Percentiles rank a stretch among this genome's conserved stretches.
phyloP scores from a whole-genome alignment of 1,140 invertebrate genomes.

The Tetramorium simillimum region DNA sequence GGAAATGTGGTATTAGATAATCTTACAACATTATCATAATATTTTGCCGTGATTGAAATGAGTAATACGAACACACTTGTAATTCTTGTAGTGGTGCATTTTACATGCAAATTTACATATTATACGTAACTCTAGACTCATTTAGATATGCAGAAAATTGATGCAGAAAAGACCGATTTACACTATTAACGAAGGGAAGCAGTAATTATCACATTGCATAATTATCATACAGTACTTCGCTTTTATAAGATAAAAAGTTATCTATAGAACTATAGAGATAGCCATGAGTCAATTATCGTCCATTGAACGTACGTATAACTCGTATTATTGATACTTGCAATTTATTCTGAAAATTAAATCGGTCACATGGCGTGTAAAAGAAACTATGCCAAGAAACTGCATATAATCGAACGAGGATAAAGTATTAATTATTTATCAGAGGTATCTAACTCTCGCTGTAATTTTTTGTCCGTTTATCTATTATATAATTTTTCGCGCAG shows the following conservation, averaged over 20 bases:
- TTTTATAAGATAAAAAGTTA: slow-evolving; percentile 39
- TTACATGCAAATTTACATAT: slow-evolving; percentile 24
- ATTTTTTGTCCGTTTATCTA: not conserved
- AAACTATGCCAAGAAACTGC: not conserved
- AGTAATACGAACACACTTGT: not conserved
- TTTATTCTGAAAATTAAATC: not conserved
- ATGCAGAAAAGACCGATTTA: not conserved
- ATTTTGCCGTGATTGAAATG: slow-evolving; percentile 25
- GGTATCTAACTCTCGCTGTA: slow-evolving; percentile 29
- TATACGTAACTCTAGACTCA: slow-evolving; percentile 11
- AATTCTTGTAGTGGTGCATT: not conserved
- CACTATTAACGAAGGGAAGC: not conserved
- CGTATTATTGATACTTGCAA: not conserved
- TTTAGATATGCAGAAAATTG: slow-evolving; percentile 17
- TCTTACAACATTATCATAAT: slow-evolving; percentile 29
- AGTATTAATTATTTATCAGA: slow-evolving; percentile 56
- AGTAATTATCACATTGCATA: not conserved
- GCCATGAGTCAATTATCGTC: not conserved
- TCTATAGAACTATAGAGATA: slow-evolving; percentile 2
- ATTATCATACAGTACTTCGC: slow-evolving; percentile 18
- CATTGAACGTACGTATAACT: not conserved
- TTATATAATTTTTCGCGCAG: slow-evolving; percentile 39
- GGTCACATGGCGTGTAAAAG: not conserved
- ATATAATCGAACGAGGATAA: slow-evolving; percentile 15
- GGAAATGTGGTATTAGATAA: slow-evolving; percentile 35